Evolutionary conservation across 1,140 invertebrate genomes (phyloP).

Genomic region (Yoshiicerus persimilis): DNA sequence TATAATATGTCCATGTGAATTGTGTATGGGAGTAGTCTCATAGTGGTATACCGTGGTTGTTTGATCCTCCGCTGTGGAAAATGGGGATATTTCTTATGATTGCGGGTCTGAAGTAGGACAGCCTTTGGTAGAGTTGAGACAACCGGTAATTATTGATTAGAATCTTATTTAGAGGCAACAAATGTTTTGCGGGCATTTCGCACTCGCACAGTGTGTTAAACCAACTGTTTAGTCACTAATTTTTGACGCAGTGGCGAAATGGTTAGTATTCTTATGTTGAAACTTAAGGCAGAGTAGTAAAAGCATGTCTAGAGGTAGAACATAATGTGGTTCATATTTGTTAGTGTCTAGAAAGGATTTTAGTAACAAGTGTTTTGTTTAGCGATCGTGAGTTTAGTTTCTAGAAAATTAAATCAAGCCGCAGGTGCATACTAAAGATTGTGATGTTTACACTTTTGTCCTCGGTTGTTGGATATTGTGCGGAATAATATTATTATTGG

Average conservation of each 20-base stretch:
- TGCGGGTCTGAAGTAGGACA: not conserved
- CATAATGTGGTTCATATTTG: not conserved
- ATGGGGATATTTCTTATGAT: not conserved
- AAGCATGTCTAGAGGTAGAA: not conserved
- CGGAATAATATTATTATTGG: not conserved
- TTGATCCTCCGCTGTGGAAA: not conserved
- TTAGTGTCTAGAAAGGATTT: not conserved
- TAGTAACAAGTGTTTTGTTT: not conserved
- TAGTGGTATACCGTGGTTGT: not conserved
- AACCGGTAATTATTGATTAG: slow-evolving; percentile 19
- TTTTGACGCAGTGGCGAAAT: slow-evolving; percentile 4
- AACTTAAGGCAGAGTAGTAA: no score
- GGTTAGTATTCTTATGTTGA: no score
- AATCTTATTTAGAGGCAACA: slow-evolving; percentile 3
- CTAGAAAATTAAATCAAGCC: not conserved
- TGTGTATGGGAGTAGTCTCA: not conserved
- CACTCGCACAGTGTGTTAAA: not conserved
- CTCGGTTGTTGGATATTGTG: not conserved
- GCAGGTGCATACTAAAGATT: not conserved
- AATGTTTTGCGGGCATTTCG: slow-evolving; percentile 11
- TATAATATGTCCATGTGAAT: not conserved
- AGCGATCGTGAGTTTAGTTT: not conserved
- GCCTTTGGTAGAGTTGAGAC: not conserved
- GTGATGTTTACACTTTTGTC: not conserved
- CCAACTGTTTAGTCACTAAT: slow-evolving; percentile 4